Base-by-base conservation (phyloP, 2,888 invertebrate genomes). In the Subacronicta megacephala region DNA sequence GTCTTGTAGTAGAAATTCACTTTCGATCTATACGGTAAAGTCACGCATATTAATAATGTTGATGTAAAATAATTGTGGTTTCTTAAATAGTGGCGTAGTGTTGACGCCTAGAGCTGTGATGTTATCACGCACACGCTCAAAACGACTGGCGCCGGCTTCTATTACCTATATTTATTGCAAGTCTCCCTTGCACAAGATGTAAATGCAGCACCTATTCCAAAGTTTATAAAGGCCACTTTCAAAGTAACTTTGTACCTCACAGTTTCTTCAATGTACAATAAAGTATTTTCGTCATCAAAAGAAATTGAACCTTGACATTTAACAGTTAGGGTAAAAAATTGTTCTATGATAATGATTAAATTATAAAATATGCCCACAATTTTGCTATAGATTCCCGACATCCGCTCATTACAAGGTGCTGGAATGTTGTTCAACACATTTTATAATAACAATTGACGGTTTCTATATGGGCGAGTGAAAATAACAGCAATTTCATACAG, bases 341-440 rank as follows among this genome's bases (percentile, higher is more conserved):
- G 29, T 67, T 50, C 44, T 65, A 55, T 18, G 45, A 56, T 44
- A 31, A 46, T 59, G 65, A 63, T 77, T 75, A 82, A 82, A 85
- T 85, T 85, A 85, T 90, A 90, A 90, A 90, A 88, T 91, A 89
- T 90, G 84, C 85, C 76, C 80, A 88, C 90, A 89, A 90, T 90
- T 90, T 90, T 83, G 88, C 89, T 90, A 90, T 92, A 92, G 89
- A 88, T 90, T 83, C 90, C 86, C 89, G 90, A 90, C 91, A 89
- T 90, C 92, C 90, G 90, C 88, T 93, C 90, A 90, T 92, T 92
- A 91, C 92, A 91, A 88, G 89, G 85, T 86, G 86, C 77, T 84
- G 89, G 91, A 90, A 92, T 92, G 92, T 89, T 89, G 90, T 89
- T 85, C 84, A 85, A 88, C 85, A 89, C 87, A 89, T 89, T 87